A percentile compares a stretch with the other conserved stretches of the same genome.
phyloP scores from a whole-genome alignment of 2,888 invertebrate species.

The Dendrolimus pini region DNA sequence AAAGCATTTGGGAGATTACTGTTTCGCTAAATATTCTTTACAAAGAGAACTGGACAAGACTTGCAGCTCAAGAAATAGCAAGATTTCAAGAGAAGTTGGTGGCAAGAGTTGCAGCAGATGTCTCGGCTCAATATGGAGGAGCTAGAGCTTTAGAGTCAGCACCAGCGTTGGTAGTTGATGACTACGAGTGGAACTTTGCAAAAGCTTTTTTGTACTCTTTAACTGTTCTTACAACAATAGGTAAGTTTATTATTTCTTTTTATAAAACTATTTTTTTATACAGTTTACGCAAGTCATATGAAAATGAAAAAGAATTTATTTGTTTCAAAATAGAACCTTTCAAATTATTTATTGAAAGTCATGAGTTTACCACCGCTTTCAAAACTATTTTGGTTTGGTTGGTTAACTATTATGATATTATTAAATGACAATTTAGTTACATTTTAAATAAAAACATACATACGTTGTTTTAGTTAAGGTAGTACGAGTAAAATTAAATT shows the following conservation, averaged over 20 bases:
- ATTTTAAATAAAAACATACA: too few relatives aligned
- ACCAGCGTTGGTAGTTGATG: conserved; percentile 59
- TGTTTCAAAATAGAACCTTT: too few relatives aligned
- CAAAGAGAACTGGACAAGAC: conserved; percentile 91
- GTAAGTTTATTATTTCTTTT: conserved; percentile 59
- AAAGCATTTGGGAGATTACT: conserved; percentile 94
- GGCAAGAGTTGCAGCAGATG: conserved; percentile 85
- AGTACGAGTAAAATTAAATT: too few relatives aligned
- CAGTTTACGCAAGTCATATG: too few relatives aligned
- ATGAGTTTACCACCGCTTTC: too few relatives aligned
- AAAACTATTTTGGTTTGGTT: too few relatives aligned
- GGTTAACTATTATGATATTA: too few relatives aligned
- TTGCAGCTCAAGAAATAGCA: conserved; percentile 81
- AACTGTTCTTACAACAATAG: conserved; percentile 94
- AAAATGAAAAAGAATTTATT: too few relatives aligned
- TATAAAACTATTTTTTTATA: too few relatives aligned
- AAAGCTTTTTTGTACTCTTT: conserved; percentile 95
- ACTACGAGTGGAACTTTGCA: conserved; percentile 91
- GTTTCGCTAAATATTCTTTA: conserved; percentile 91
- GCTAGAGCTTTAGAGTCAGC: conserved; percentile 64
- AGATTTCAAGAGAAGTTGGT: conserved; percentile 90
- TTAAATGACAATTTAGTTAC: too few relatives aligned
- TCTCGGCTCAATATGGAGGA: conserved; percentile 74
- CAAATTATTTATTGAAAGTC: too few relatives aligned
- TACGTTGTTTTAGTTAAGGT: too few relatives aligned